Evolutionary conservation across 2,113 vertebrate genomes (phyloP), one percentile per base, ranked within the genome.

Genomic region (Rhegmatorhina hoffmannsi): DNA sequence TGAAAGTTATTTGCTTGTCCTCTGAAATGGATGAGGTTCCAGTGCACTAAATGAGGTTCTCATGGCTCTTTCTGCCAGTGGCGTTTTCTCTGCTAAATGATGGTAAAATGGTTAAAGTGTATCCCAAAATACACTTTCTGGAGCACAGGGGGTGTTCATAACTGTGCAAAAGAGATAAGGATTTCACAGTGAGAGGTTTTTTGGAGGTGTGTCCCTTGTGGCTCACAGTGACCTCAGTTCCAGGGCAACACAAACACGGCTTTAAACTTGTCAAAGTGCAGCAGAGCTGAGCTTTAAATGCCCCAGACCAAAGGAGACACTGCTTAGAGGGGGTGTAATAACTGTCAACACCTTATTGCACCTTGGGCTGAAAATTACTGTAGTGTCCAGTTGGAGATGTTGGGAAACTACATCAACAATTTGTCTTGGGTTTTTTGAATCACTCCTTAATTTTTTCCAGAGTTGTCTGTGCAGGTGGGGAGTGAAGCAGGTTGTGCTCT

Each of bases 61-160:
- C 56, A 20, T 44, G 29, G 40, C 38, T 92, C 63, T 88, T 73
- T 36, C 46, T 55, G 33, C 40, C 36, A 31, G 33, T 6, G 28
- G 8, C 26, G 4, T 47, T 75, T 62, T 36, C 23, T n/a, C 46
- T 80, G 66, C 44, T 79, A 34, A 75, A 26, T 64, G 7, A 47
- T 3, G 1, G 12, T 49, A 3, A n/a, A 44, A 26, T 31, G 6
- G 50, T 83, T 46, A 36, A 63, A 74, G 36, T 33, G 9, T 28
- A 15, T 74, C 20, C 34, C 14, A 7, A 49, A 13, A 7, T 55
- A 6, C 0, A 0, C 23, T 36, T 46, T 84, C 29, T 60, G 73
- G 80, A 87, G 28, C 18, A 40, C 0, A 14, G 40, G 46, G 66
- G 28, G 19, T 66, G 75, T 58, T 83, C 16, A 11, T 36, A 33